Evolutionary conservation across 1,140 invertebrate species (phyloP).

Genomic region (Gryllus bimaculatus): DNA sequence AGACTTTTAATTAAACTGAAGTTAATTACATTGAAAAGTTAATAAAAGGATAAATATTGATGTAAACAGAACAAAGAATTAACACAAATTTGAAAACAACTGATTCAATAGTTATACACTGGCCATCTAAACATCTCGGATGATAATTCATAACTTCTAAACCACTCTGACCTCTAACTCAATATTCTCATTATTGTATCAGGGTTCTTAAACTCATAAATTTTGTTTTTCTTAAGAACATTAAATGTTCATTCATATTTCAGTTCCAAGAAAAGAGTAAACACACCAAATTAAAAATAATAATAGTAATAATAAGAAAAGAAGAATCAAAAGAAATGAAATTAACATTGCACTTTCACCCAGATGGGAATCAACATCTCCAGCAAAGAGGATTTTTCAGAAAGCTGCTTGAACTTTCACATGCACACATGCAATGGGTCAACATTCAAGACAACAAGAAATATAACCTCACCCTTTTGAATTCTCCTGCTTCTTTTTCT

Average conservation of each 20-base stretch:
- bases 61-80: not conserved
- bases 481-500: conserved; percentile 25
- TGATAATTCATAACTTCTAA: too few species aligned
- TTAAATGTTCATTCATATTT: not conserved
- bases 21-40: not conserved
- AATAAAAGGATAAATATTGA: not conserved
- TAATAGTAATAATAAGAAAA: too few species aligned
- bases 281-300: too few species aligned
- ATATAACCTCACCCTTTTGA: not conserved
- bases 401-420: not conserved
- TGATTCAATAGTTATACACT: too few species aligned
- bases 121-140: too few species aligned
- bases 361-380: not conserved
- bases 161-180: not conserved
- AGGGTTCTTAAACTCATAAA: too few species aligned
- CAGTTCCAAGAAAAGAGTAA: not conserved
- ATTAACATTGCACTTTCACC: too few species aligned
- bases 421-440: not conserved
- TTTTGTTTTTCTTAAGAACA: too few species aligned
- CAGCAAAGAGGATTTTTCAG: not conserved
- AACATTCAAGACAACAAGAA: too few species aligned
- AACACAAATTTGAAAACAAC: not conserved
- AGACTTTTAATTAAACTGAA: not conserved
- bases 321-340: too few species aligned
- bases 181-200: not conserved